Evolutionary conservation across 23 tunicate species (phyloP), one percentile per base, ranked within the genome.

Genomic region (Halocynthia aurantium): DNA sequence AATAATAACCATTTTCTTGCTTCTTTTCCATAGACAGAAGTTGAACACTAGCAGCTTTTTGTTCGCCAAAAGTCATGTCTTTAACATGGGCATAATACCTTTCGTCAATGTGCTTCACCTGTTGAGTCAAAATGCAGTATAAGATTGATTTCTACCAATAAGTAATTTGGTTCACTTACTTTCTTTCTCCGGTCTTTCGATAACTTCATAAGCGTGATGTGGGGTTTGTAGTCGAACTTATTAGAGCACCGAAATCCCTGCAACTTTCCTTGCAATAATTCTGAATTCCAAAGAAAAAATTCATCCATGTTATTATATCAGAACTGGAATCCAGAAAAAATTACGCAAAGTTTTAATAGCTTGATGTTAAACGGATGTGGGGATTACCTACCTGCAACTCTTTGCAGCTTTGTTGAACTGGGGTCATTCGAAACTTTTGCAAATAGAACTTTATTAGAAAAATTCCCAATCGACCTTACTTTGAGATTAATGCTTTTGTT

Each of bases 141-240:
- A 6, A 40, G 54, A 54, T 74, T 74, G 6, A 54, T 50, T 74
- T 74, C 62, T 54, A 21, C 8, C 6, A 44, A 74, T n/a, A 74
- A 74, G 44, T 31, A 31, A 31, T 31, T 31, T 31, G 2, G 44
- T 31, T 31, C 44, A 31, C 44, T 31, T 0, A 31, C 44, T 31
- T 31, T 31, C 44, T 53, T 74, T 20, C 22, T 13, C 57, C 62
- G 56, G 5, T 54, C 19, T 56, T 74, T 74, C n/a, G 78, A 74
- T 21, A 74, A 44, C 22, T 74, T 74, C 78, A 74, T 74, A 8
- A 74, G 18, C 20, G 78, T 74, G 19, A 74, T 11, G 22, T 74
- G 78, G 8, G 78, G 78, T 15, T 19, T 52, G 78, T 74, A 74
- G 55, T 74, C 21, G 4, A 74, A 74, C 10, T 52, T 53, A 5